Evolutionary conservation across 2,888 invertebrate genomes (phyloP).

Genomic region (Heliconius charithonia): DNA sequence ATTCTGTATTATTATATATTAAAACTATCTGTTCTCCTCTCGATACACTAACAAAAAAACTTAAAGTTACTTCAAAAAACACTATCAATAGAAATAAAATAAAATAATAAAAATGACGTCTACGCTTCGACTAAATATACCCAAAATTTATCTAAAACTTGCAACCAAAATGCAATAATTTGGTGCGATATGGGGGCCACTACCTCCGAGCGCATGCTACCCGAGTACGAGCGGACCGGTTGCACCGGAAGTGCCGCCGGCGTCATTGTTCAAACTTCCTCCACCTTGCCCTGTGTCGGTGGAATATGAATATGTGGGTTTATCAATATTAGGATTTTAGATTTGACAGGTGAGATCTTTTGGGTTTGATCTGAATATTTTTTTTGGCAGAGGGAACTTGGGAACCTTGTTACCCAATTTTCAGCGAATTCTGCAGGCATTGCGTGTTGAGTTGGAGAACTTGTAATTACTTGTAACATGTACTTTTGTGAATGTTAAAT

Average conservation of each 20-base stretch:
- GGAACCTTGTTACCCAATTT: too few species aligned
- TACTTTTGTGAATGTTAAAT: background rate
- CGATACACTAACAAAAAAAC: too few species aligned
- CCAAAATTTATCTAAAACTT: background rate
- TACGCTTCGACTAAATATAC: background rate
- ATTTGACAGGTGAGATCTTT: background rate
- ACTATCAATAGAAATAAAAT: too few species aligned
- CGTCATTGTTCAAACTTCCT: slow-evolving; percentile 50
- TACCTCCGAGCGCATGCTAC: slow-evolving; percentile 28
- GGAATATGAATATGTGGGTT: slow-evolving; percentile 32
- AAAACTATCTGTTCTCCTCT: too few species aligned
- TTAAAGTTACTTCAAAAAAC: too few species aligned
- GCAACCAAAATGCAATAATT: slow-evolving; percentile 19
- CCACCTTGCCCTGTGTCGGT: slow-evolving; percentile 40
- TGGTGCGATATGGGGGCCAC: slow-evolving; percentile 40
- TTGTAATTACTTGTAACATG: background rate
- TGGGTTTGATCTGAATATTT: background rate
- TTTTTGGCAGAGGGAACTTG: background rate
- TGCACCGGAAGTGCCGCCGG: slow-evolving; percentile 55
- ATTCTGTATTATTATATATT: too few species aligned
- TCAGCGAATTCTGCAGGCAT: too few species aligned
- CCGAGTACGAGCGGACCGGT: slow-evolving; percentile 61
- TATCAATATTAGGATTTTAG: background rate
- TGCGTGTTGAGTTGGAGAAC: too few species aligned
- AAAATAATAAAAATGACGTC: background rate